Base-by-base conservation (phyloP, 1,140 invertebrate species). In the Panulirus ornatus region DNA sequence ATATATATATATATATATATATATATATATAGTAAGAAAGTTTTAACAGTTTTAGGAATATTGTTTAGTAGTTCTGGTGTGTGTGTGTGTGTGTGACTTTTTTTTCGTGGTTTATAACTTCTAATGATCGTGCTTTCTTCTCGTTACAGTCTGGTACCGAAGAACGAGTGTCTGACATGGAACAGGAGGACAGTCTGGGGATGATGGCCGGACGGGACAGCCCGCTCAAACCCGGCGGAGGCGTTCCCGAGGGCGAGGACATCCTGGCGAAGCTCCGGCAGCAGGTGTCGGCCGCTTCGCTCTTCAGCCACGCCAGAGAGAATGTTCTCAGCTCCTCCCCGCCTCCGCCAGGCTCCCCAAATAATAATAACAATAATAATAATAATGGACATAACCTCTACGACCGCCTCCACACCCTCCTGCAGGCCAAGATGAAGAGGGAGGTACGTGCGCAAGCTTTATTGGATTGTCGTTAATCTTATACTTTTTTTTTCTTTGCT, bases 211-310 rank as follows among this genome's bases (percentile, higher is more conserved):
- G 90, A 6, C 89, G 86, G 44, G 90, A 90, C 90, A 88, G 88
- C 81, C 85, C 90, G 14, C 66, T 88, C 16, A 88, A 88, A 19
- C 81, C 90, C 3, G 86, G 82, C 88, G 86, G 70, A 38, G 79
- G 83, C 16, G 44, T 71, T 2, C 34, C 84, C 22, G 90, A 90
- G 19, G 91, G 91, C 19, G 91, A 92, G 63, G 91, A 92, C 66
- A 92, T 92, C 30, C 83, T 92, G n/a, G 91, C 89, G 8, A 92
- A 92, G 73, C 90, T 92, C 27, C 91, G 91, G 16, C 91, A 92
- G 51, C 91, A 92, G 82, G 91, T 92, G 2, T 85, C 81, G 27
- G 91, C 90, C 8, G 90, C 90, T 9, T 88, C 84, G 1, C 71
- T 91, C 78, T 88, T 91, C 78, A 42, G 78, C n/a, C 22, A 78